phyloP scores from a whole-genome alignment of 2,113 vertebrate genomes.

The Brachypodius melanocephalos region DNA sequence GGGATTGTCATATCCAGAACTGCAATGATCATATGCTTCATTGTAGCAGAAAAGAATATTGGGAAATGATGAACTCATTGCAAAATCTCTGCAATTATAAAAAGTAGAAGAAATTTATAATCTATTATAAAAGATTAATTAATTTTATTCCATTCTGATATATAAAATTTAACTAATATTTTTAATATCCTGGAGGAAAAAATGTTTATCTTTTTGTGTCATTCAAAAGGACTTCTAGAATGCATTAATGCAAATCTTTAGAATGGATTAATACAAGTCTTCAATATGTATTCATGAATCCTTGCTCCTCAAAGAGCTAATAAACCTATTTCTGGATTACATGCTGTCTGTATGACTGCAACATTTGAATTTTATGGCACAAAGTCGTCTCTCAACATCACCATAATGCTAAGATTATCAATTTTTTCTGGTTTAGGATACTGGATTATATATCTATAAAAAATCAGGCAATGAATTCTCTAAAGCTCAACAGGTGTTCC shows the following conservation, averaged over 20 bases:
- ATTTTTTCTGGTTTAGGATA: background rate
- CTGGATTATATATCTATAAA: background rate
- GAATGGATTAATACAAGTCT: background rate
- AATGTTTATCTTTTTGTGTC: background rate
- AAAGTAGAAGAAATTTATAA: background rate
- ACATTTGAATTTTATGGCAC: background rate
- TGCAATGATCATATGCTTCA: background rate
- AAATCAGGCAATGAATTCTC: background rate
- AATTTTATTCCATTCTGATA: background rate
- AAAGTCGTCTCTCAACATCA: background rate
- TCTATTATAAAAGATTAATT: background rate
- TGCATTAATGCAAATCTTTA: background rate
- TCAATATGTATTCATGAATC: background rate
- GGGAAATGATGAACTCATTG: background rate
- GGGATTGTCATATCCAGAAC: background rate
- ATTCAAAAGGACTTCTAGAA: background rate
- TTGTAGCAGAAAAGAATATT: background rate
- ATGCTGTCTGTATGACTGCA: background rate
- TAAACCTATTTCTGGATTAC: background rate
- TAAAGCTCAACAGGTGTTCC: background rate
- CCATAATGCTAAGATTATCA: background rate
- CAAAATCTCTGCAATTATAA: background rate
- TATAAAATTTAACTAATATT: background rate
- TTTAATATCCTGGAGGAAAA: background rate
- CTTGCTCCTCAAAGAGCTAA: background rate